A percentile compares a stretch with the other conserved stretches of the same genome.
Conservation (phyloP, 2,888 invertebrate genomes). For the Pyralis farinalis region DNA sequence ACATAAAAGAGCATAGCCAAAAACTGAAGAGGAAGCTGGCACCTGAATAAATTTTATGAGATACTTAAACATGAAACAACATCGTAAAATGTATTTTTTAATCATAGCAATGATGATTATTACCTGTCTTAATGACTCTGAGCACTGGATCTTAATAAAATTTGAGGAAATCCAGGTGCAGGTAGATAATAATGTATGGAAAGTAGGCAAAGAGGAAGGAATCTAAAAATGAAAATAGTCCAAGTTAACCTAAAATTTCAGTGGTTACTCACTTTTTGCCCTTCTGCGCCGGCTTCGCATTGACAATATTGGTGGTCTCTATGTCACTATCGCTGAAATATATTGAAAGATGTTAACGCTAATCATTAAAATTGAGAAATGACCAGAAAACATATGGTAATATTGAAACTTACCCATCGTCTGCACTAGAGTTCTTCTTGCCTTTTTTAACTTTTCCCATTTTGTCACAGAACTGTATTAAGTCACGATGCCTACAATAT, state of each 20-base stretch:
- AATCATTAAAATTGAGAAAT: slow-evolving; percentile 23
- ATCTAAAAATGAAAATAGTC: slow-evolving; percentile 6
- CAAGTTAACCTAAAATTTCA: slow-evolving; percentile 57
- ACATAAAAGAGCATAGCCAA: too few relatives aligned
- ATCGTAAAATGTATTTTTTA: too few relatives aligned
- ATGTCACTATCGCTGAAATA: slow-evolving; percentile 83
- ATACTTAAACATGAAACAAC: too few relatives aligned
- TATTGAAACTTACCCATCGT: slow-evolving; percentile 84
- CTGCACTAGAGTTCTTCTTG: slow-evolving; percentile 87
- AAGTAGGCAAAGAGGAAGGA: too few relatives aligned
- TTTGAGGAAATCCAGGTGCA: too few relatives aligned
- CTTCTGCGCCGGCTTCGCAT: slow-evolving; percentile 58
- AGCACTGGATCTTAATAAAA: too few relatives aligned
- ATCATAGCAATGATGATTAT: too few relatives aligned
- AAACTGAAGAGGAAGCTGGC: too few relatives aligned
- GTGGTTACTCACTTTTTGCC: slow-evolving; percentile 65
- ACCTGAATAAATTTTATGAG: too few relatives aligned
- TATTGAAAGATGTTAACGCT: slow-evolving; percentile 22
- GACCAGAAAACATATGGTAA: slow-evolving; percentile 49
- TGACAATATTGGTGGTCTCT: slow-evolving; percentile 66
- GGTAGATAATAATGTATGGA: too few relatives aligned
- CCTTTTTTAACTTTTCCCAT: slow-evolving; percentile 93
- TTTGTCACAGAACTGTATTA: slow-evolving; percentile 48
- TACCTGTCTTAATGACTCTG: too few relatives aligned
- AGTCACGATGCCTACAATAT: slow-evolving; percentile 65